Conservation (phyloP, 2,797 vertebrate species). For the Gambelia wislizenii region DNA sequence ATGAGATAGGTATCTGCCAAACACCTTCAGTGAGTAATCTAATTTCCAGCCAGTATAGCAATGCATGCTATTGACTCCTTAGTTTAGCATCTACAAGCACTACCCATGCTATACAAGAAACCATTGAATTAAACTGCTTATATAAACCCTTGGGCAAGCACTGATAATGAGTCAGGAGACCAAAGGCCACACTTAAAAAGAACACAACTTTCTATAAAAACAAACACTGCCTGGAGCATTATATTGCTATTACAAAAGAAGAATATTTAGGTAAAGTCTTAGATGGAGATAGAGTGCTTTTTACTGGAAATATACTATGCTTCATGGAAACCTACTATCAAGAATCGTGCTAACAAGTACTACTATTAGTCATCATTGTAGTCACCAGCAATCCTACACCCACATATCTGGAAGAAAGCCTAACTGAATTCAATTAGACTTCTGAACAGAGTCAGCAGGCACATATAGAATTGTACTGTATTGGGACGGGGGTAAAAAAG, state of each 20-base stretch:
- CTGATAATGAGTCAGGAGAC: background rate
- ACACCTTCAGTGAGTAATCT: background rate
- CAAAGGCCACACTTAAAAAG: constrained; percentile 22
- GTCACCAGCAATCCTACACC: background rate
- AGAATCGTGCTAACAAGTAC: background rate
- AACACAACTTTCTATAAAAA: constrained; percentile 18
- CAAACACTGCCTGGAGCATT: constrained; percentile 18
- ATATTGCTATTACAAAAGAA: background rate
- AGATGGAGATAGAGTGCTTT: background rate
- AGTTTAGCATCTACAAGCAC: constrained; percentile 1
- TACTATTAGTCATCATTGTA: background rate
- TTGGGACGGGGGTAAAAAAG: no score
- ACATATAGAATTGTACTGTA: background rate
- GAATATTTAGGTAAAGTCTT: background rate
- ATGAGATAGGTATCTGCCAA: background rate
- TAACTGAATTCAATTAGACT: no score
- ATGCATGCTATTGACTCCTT: background rate
- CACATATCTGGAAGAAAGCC: background rate
- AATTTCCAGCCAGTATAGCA: background rate
- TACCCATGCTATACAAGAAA: constrained; percentile 12
- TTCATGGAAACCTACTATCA: background rate
- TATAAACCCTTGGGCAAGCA: constrained; percentile 2
- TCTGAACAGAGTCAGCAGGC: background rate
- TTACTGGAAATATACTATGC: background rate
- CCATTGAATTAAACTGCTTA: constrained; percentile 11